phyloP scores from a whole-genome alignment of 2,113 vertebrate species.

The Accipiter virgatus region DNA sequence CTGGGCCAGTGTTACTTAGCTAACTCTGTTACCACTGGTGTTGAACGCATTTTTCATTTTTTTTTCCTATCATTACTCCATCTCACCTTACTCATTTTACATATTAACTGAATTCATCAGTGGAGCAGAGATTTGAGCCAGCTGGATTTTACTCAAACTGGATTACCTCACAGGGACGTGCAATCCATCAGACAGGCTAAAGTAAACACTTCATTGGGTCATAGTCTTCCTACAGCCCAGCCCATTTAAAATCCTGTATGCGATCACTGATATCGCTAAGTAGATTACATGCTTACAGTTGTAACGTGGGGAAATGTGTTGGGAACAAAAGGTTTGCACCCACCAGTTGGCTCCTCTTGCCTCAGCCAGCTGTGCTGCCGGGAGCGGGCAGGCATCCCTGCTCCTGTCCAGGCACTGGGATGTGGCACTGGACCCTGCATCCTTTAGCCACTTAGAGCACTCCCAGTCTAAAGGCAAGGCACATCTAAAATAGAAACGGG shows the following conservation, averaged over 20 bases:
- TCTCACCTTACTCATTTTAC: neutral
- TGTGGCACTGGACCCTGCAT: neutral
- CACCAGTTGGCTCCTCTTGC: accelerated
- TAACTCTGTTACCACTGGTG: neutral
- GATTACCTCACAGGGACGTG: neutral
- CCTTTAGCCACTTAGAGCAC: neutral
- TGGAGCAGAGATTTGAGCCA: neutral
- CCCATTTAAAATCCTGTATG: neutral
- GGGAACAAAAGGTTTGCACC: neutral
- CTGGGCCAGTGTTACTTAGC: neutral
- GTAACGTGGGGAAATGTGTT: neutral
- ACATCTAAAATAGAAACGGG: neutral
- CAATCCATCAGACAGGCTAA: neutral
- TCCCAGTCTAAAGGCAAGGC: neutral
- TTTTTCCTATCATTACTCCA: neutral
- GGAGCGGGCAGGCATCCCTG: neutral
- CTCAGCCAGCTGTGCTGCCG: accelerated
- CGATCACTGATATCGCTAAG: neutral
- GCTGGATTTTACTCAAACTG: neutral
- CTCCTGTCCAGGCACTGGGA: neutral
- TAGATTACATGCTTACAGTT: neutral
- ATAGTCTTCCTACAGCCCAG: neutral
- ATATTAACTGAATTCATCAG: neutral
- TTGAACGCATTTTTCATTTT: accelerated
- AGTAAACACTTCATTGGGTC: neutral